Evolutionary conservation across 2,113 vertebrate species (phyloP), one percentile per base, ranked within the genome.

Genomic region (Pterocles orientalis): DNA sequence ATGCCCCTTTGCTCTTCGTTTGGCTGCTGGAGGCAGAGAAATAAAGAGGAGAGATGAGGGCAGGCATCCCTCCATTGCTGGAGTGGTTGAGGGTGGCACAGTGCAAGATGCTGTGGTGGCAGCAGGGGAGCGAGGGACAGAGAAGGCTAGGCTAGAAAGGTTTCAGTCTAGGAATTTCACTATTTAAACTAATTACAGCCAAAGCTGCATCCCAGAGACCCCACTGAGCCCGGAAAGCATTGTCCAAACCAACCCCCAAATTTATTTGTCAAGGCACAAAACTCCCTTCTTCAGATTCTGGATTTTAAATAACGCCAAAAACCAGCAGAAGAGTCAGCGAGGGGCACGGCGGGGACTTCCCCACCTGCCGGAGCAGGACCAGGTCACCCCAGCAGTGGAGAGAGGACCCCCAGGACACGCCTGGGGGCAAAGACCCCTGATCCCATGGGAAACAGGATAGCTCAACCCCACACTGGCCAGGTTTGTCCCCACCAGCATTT

Each of bases 211-310:
- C 45, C 15, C 2, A 0, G 15, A 47, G 45, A 89, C 16, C 26
- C 64, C 3, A 0, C 4, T 0, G 5, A 84, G 65, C 48, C 20
- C 0, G 3, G 56, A 54, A 90, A 50, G 24, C 73, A 66, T 45
- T 7, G 8, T 82, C 69, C 61, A 43, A 69, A 96, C 94, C 94
- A 45, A 65, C 16, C 45, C 43, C 80, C 83, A 4, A 10, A 36
- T 98, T 98, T 98, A 98, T 98, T 98, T 28, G 31, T 72, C 88
- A 92, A 94, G 94, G 92, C 94, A 97, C 88, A 60, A 75, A 94
- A 92, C 7, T 8, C 7, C 36, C 53, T 34, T 50, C 56, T 84
- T 94, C 88, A 19, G 84, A 92, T 86, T 91, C 87, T 34, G 65
- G 86, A 87, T 68, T 94, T 97, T 93, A 96, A 92, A 97, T 94